Evolutionary conservation across 2,888 invertebrate genomes (phyloP).

Genomic region (Drosophila austrosaltans): DNA sequence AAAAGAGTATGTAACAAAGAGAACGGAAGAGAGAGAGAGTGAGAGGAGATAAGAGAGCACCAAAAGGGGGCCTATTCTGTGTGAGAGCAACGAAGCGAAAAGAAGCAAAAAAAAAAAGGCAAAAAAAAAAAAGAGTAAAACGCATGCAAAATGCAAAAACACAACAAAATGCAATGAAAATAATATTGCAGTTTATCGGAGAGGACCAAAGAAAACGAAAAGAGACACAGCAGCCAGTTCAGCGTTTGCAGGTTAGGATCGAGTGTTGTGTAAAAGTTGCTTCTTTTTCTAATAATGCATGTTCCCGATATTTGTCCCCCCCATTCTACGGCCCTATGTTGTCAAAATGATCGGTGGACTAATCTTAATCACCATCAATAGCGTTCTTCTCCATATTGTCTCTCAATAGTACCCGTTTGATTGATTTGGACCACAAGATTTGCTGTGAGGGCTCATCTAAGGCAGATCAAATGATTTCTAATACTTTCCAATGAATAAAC

Average conservation of each 20-base stretch:
- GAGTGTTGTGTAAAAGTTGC: constrained; percentile 76
- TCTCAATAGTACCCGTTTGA: background rate
- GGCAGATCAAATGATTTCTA: background rate
- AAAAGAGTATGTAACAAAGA: constrained; percentile 20
- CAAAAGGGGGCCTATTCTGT: constrained; percentile 6
- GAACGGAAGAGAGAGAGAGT: constrained; percentile 12
- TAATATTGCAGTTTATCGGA: background rate
- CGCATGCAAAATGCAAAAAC: constrained; percentile 64
- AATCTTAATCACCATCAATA: background rate
- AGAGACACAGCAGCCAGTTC: constrained; percentile 41
- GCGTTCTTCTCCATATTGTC: background rate
- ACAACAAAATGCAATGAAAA: constrained; percentile 41
- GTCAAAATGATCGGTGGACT: constrained; percentile 12
- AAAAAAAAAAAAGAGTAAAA: constrained; percentile 22
- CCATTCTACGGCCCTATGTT: constrained; percentile 13
- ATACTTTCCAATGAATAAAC: too few species aligned
- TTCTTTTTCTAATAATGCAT: constrained; percentile 25
- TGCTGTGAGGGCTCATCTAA: background rate
- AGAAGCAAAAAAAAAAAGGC: constrained; percentile 27
- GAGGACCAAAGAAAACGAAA: constrained; percentile 3
- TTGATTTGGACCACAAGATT: background rate
- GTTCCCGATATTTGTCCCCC: constrained; percentile 17
- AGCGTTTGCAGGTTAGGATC: constrained; percentile 75
- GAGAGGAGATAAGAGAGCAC: constrained; percentile 14
- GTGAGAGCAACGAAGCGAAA: constrained; percentile 17